phyloP scores from a whole-genome alignment of 2,113 vertebrate genomes.

The Nibea coibor region DNA sequence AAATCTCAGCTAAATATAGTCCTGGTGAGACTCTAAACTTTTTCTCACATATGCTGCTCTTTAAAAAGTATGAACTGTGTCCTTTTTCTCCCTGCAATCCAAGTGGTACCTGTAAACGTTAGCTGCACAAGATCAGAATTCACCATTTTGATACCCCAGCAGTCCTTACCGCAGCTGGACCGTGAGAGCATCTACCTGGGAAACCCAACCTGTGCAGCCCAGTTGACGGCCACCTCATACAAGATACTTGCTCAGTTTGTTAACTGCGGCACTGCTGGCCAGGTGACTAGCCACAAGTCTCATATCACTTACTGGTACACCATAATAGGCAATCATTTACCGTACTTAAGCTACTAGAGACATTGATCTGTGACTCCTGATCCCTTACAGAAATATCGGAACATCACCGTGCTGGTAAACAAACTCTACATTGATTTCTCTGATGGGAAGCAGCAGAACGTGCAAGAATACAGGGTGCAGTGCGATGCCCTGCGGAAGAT shows the following conservation, averaged over 20 bases:
- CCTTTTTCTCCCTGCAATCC: constrained; percentile 9
- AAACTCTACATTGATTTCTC: constrained; percentile 95
- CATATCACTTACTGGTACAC: neutral
- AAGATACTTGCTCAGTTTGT: constrained; percentile 95
- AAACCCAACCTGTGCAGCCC: constrained; percentile 88
- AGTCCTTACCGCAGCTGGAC: constrained; percentile 89
- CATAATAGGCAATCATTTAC: neutral
- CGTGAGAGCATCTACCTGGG: constrained; percentile 92
- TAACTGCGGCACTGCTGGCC: constrained; percentile 90
- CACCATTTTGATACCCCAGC: constrained; percentile 91
- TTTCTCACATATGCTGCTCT: neutral
- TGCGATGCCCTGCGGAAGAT: constrained; percentile 92
- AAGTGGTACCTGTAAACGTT: constrained; percentile 94
- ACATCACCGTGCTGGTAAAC: constrained; percentile 91
- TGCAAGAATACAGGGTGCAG: constrained; percentile 92
- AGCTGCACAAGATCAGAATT: constrained; percentile 97
- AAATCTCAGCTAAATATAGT: constrained; percentile 20
- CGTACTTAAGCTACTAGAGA: neutral
- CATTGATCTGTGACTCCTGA: neutral
- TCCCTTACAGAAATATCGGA: constrained; percentile 89
- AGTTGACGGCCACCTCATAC: constrained; percentile 87
- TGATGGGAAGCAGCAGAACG: constrained; percentile 79
- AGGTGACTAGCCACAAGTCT: constrained; percentile 82
- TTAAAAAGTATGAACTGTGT: constrained; percentile 7
- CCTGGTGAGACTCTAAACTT: neutral